Evolutionary conservation across 2,797 vertebrate species (phyloP).

Genomic region (Alca torda): DNA sequence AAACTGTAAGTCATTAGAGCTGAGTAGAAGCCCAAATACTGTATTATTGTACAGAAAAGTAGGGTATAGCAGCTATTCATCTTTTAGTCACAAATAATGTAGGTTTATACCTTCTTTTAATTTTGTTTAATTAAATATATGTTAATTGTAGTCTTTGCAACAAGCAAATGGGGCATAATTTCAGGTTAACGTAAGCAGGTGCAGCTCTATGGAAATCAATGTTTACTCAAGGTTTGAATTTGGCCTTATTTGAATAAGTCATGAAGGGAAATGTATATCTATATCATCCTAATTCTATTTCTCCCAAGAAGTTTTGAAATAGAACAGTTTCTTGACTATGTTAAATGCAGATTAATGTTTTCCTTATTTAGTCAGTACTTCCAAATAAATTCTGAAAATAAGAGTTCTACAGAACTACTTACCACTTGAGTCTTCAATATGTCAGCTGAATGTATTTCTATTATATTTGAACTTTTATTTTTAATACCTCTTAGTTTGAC

Average conservation of each 20-base stretch:
- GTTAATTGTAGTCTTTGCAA: neutral
- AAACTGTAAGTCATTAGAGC: neutral
- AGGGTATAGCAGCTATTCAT: neutral
- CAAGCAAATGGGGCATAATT: neutral
- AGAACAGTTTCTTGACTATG: neutral
- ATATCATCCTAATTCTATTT: neutral
- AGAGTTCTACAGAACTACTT: neutral
- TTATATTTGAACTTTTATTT: neutral
- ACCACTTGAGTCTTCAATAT: neutral
- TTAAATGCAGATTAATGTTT: neutral
- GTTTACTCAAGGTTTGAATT: neutral
- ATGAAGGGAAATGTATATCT: neutral
- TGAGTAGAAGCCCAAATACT: neutral
- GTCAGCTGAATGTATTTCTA: neutral
- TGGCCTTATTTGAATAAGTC: neutral
- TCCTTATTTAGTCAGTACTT: neutral
- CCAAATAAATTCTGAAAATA: neutral
- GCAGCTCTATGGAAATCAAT: neutral
- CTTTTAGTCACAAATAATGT: neutral
- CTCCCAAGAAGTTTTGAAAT: neutral
- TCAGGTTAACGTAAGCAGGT: neutral
- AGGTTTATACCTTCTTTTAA: neutral
- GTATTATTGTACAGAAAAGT: neutral
- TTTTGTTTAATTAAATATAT: neutral
- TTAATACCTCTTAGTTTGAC: neutral